Evolutionary conservation across 2,888 invertebrate genomes (phyloP), one percentile per base, ranked within the genome.

Genomic region (Pilophorus perplexus): DNA sequence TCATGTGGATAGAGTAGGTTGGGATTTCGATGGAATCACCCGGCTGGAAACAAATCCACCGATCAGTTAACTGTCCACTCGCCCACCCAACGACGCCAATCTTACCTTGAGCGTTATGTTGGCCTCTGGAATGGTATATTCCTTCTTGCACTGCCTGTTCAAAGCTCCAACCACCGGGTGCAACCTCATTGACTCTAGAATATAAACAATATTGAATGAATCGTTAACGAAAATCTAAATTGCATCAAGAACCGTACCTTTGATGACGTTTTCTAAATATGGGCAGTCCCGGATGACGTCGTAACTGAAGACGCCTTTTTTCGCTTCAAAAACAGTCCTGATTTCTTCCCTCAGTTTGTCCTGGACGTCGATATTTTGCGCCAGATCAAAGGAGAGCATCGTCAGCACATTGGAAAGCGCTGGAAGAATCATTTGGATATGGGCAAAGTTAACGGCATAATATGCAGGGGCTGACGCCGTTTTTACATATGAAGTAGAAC

Each of bases 251-350:
- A n/a, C n/a, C n/a, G n/a, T n/a, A 69, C 69, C 69, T 52, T 69
- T 65, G 18, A 69, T 33, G 22, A 64, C 64, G 52, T 52, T 57
- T 50, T 69, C 69, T 23, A 69, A 14, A 23, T 66, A 69, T 8
- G 64, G 54, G 40, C 62, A 66, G 8, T 64, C 64, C 8, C 50
- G 60, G 1, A 69, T 54, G 20, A 54, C 57, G n/a, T 69, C 66
- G 44, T 59, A 66, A 10, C 38, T 50, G 20, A 66, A 57, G 1
- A 48, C 46, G 16, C 66, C 66, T 6, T 66, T 44, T 37, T 68
- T 65, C 2, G 46, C 40, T 3, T 33, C 27, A 8, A 27, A 23
- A 1, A 33, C 10, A 8, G 27, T 22, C 16, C 37, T n/a, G 3
- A 69, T 46, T 42, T 69, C 69, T 5, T 57, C 14, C 23, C 69